A percentile compares a stretch with the other conserved stretches of the same genome.
Conservation (phyloP, 2,888 invertebrate species). For the Phanerotoma sp. region DNA sequence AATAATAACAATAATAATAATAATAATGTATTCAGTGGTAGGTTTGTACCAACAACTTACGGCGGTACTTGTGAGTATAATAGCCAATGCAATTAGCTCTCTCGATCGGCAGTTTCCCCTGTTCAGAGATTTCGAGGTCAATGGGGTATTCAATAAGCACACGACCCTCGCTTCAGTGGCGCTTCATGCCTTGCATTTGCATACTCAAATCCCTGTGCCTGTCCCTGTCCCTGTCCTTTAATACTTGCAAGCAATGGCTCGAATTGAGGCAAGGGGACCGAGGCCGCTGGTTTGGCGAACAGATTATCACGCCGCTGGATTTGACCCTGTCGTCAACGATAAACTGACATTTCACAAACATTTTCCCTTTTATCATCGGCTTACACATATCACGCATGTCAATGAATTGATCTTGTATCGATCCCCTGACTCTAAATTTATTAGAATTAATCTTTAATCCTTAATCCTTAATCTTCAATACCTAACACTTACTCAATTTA, state of each 20-base stretch:
- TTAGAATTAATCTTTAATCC: too few relatives aligned
- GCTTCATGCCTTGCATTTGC: slow-evolving; percentile 6
- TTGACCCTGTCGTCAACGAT: neutral
- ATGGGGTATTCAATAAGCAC: slow-evolving; percentile 6
- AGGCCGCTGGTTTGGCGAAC: slow-evolving; percentile 4
- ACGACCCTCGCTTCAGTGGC: slow-evolving; percentile 2
- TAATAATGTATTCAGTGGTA: neutral
- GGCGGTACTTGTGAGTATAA: neutral
- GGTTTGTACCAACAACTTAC: neutral
- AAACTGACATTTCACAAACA: neutral
- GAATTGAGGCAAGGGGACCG: slow-evolving; percentile 8
- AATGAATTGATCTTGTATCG: slow-evolving; percentile 4
- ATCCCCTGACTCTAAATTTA: too few relatives aligned
- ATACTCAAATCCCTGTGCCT: slow-evolving; percentile 4
- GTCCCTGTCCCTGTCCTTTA: neutral
- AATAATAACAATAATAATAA: too few relatives aligned
- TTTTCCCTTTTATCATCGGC: slow-evolving; percentile 5
- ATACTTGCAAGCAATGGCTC: neutral
- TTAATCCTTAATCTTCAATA: too few relatives aligned
- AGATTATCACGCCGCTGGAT: slow-evolving; percentile 7
- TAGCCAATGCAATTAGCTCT: slow-evolving; percentile 1
- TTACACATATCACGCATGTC: neutral
- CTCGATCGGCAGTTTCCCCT: slow-evolving; percentile 8
- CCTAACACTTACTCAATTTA: too few relatives aligned
- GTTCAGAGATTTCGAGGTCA: slow-evolving; percentile 6